Evolutionary conservation across 1,140 invertebrate species (phyloP).

Genomic region (Drosophila ficusphila): DNA sequence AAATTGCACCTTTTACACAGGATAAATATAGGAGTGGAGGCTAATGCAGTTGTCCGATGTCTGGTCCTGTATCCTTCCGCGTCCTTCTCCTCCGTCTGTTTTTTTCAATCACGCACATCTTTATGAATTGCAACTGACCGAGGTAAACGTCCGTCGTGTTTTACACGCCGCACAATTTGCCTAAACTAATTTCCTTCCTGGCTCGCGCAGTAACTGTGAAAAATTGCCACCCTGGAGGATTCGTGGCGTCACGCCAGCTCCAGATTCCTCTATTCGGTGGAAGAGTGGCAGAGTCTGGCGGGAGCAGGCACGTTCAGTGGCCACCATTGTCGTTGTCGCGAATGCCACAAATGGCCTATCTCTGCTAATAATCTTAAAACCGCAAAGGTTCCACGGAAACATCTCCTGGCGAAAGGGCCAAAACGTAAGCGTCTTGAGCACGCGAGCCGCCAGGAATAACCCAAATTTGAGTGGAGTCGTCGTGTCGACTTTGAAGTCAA

Average conservation of each 20-base stretch:
- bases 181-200: slow-evolving; percentile 79
- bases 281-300: slow-evolving; percentile 18
- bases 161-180: slow-evolving; percentile 78
- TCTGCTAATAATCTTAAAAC: slow-evolving; percentile 80
- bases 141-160: slow-evolving; percentile 75
- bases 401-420: slow-evolving; percentile 60
- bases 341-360: slow-evolving; percentile 75
- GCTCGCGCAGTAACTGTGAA: slow-evolving; percentile 56
- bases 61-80: background rate
- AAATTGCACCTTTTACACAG: slow-evolving; percentile 66
- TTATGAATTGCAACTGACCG: slow-evolving; percentile 60
- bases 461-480: slow-evolving; percentile 29
- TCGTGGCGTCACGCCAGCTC: slow-evolving; percentile 35
- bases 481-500: slow-evolving; percentile 18
- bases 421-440: slow-evolving; percentile 72
- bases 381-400: slow-evolving; percentile 64
- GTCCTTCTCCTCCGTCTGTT: slow-evolving; percentile 30
- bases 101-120: slow-evolving; percentile 67
- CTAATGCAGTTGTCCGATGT: slow-evolving; percentile 19
- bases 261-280: background rate
- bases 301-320: slow-evolving; percentile 40
- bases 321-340: slow-evolving; percentile 55
- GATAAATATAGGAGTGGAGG: slow-evolving; percentile 14
- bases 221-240: slow-evolving; percentile 61
- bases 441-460: slow-evolving; percentile 49